These are phyloP conservation scores for Sesia bembeciformis DNA, from an alignment of 2,888 invertebrate species.

Conservation along the genomic window DNA sequence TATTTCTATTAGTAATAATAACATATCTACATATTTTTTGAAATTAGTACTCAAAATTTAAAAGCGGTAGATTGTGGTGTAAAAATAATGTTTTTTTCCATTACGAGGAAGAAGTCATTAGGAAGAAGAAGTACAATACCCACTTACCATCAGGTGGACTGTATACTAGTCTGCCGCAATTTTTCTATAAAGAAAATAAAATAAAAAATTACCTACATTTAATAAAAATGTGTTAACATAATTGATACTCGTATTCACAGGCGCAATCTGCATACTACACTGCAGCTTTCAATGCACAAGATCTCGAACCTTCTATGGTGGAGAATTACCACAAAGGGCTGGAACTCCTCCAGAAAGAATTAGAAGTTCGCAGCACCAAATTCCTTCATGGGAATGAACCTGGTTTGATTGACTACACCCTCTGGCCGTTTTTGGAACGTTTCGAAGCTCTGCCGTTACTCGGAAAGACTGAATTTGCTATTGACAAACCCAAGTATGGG, in stretches of 20 bases:
- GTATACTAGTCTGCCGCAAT: too few species aligned
- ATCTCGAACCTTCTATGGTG: conserved; percentile 44
- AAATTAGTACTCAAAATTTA: too few species aligned
- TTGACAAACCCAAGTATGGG: conserved; percentile 78
- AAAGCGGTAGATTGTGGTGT: too few species aligned
- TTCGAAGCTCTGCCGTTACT: conserved; percentile 72
- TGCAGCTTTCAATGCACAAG: conserved; percentile 54
- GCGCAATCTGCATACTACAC: conserved; percentile 72
- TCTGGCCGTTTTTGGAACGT: conserved; percentile 89
- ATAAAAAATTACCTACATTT: too few species aligned
- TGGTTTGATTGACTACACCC: conserved; percentile 86
- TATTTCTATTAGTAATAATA: too few species aligned
- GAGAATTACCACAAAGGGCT: conserved; percentile 74
- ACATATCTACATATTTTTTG: too few species aligned
- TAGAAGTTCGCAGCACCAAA: conserved; percentile 74
- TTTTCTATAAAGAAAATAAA: too few species aligned
- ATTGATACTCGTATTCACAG: conserved; percentile 28
- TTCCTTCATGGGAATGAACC: conserved; percentile 81
- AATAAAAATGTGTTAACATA: too few species aligned
- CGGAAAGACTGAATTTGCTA: conserved; percentile 76
- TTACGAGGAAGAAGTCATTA: too few species aligned
- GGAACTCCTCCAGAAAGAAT: conserved; percentile 78
- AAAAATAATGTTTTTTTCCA: too few species aligned
- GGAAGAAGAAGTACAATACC: too few species aligned
- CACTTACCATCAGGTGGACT: too few species aligned